phyloP scores from a whole-genome alignment of 2,888 invertebrate species.

The Mesorhabditis sp. region DNA sequence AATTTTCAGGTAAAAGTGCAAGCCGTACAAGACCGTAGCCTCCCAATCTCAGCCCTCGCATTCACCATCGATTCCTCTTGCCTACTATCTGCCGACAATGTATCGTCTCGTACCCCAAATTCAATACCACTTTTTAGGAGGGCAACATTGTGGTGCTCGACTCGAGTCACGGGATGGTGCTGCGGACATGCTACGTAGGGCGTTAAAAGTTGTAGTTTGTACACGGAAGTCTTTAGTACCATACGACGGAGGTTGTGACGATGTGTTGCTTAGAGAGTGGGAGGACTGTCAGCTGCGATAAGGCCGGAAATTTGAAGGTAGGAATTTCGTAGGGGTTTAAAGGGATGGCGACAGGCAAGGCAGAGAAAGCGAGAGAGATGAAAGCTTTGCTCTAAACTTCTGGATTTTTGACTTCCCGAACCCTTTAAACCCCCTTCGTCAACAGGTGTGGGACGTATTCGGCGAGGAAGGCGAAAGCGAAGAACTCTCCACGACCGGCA shows the following conservation, averaged over 20 bases:
- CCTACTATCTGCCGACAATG: conserved; percentile 44
- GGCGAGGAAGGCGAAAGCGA: conserved; percentile 11
- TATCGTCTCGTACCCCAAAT: background rate
- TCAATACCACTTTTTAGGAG: background rate
- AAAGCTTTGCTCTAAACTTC: no score
- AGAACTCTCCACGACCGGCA: conserved; percentile 14
- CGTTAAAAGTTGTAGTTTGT: background rate
- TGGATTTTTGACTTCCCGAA: no score
- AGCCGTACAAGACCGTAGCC: conserved; percentile 42
- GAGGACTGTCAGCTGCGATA: conserved; percentile 41
- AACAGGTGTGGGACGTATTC: conserved; percentile 19
- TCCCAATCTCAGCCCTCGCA: conserved; percentile 42
- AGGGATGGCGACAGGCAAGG: conserved; percentile 27
- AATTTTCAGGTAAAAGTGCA: conserved; percentile 12
- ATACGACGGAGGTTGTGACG: conserved; percentile 30
- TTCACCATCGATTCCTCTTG: conserved; percentile 45
- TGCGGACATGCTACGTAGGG: conserved; percentile 26
- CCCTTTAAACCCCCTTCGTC: no score
- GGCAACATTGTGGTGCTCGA: conserved; percentile 33
- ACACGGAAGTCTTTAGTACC: conserved; percentile 22
- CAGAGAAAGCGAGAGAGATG: no score
- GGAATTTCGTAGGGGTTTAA: conserved; percentile 31
- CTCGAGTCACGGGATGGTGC: conserved; percentile 25
- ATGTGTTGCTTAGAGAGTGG: conserved; percentile 49
- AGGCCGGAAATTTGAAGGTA: conserved; percentile 35